Conservation (phyloP, 2,888 invertebrate species). For the Megalurothrips usitatus region DNA sequence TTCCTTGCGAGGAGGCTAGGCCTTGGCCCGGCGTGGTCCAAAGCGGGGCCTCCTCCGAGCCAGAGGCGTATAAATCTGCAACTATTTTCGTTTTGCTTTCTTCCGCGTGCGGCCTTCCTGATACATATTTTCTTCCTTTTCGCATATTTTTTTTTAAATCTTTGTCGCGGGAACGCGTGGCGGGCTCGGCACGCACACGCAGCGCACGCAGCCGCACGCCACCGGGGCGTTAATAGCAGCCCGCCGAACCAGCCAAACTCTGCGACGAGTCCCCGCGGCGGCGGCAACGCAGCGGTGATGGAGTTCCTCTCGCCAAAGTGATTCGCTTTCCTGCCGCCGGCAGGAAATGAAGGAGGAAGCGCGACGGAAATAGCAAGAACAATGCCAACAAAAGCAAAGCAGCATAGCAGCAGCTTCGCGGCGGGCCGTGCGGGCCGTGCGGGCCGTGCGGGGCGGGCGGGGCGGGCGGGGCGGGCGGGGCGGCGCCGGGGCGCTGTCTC, state of each 20-base stretch:
- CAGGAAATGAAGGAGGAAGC: slow-evolving; percentile 6
- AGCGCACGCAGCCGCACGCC: too few species aligned
- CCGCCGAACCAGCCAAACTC: background rate
- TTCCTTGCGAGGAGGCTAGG: background rate
- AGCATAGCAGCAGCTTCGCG: background rate
- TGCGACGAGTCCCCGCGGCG: background rate
- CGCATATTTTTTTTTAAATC: background rate
- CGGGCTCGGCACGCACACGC: too few species aligned
- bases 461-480: background rate
- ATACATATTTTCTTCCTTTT: background rate
- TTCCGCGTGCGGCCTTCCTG: too few species aligned
- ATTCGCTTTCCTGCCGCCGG: slow-evolving; percentile 5
- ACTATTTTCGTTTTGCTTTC: too few species aligned
- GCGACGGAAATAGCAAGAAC: slow-evolving; percentile 19
- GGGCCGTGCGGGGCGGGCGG: background rate
- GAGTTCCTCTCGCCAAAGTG: background rate
- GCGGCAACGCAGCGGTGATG: background rate
- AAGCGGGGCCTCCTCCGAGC: background rate
- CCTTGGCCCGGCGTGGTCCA: background rate
- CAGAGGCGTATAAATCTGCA: background rate
- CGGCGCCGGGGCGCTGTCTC: background rate
- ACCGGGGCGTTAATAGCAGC: background rate
- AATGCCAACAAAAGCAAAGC: slow-evolving; percentile 14
- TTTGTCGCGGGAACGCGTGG: background rate
- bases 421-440: background rate